Percentiles rank a stretch among this genome's conserved stretches.
Evolutionary conservation across 2,888 invertebrate genomes (phyloP).

Genomic region (Drosophila pegasa): DNA sequence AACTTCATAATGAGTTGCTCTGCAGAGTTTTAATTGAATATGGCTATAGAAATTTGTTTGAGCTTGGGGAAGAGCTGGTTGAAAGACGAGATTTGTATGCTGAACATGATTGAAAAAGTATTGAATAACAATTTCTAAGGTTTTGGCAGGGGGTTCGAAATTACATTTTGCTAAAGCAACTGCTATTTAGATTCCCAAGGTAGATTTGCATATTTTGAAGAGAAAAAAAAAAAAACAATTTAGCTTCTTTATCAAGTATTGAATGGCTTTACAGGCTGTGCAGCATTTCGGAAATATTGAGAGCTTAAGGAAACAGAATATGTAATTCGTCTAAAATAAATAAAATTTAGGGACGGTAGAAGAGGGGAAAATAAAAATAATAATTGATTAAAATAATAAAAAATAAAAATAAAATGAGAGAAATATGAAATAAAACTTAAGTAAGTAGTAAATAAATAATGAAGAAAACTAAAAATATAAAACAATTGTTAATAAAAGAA

Average conservation of each 20-base stretch:
- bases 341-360: no score
- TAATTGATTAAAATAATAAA: no score
- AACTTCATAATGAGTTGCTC: slow-evolving; percentile 64
- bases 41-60: slow-evolving; percentile 11
- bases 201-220: neutral
- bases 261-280: no score
- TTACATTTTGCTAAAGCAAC: neutral
- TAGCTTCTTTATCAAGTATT: neutral
- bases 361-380: no score
- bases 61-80: slow-evolving; percentile 5
- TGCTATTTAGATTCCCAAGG: neutral
- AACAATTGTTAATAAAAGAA: no score
- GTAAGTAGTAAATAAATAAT: no score
- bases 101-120: slow-evolving; percentile 8
- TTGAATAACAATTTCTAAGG: neutral
- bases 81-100: slow-evolving; percentile 32
- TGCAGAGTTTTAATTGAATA: slow-evolving; percentile 60
- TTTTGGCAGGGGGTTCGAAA: neutral
- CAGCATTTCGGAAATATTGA: neutral
- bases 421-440: no score
- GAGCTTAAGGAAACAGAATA: no score
- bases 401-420: no score
- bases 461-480: no score
- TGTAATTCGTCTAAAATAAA: no score
- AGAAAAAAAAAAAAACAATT: neutral